Percentiles rank a stretch among this genome's conserved stretches.
These are phyloP conservation scores for Scrobipalpa costella DNA, from an alignment of 2,888 invertebrate species.

Conservation along the genomic window DNA sequence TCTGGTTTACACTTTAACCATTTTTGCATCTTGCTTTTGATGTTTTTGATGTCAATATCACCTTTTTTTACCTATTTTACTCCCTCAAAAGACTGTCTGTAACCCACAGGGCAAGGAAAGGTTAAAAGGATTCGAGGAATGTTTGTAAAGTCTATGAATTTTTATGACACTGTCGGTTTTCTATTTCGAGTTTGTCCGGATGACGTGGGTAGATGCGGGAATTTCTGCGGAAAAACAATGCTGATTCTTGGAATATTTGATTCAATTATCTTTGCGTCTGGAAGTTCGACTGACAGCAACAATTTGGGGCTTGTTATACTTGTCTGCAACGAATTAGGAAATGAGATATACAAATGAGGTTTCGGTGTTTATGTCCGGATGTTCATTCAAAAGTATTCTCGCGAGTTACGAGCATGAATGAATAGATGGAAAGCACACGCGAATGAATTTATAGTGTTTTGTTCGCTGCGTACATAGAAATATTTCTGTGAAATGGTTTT, in stretches of 20 bases:
- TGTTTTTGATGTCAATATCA: constrained; percentile 42
- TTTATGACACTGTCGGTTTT: not conserved
- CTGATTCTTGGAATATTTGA: constrained; percentile 14
- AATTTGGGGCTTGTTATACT: constrained; percentile 17
- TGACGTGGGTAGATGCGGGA: constrained; percentile 13
- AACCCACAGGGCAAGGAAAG: constrained; percentile 2
- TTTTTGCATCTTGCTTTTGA: constrained; percentile 59
- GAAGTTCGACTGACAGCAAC: constrained; percentile 17
- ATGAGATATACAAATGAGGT: constrained; percentile 16
- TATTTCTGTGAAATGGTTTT: not conserved
- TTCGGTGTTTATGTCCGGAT: constrained; percentile 8
- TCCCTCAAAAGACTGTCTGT: not conserved
- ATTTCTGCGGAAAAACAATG: not conserved
- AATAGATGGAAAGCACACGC: not conserved
- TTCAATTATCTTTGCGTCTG: constrained; percentile 12
- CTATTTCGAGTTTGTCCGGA: constrained; percentile 17
- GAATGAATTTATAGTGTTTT: not conserved
- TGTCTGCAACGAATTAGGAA: constrained; percentile 15
- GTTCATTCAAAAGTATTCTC: not conserved
- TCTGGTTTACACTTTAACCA: constrained; percentile 73
- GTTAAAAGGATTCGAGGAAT: not conserved
- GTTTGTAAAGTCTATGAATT: constrained; percentile 5
- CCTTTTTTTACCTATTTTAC: constrained; percentile 1
- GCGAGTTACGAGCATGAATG: too few species aligned
- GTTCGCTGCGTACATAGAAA: not conserved